Percentiles rank a stretch among this genome's conserved stretches.
phyloP scores from a whole-genome alignment of 2,113 vertebrate genomes.

The Lethenteron camtschaticum region DNA sequence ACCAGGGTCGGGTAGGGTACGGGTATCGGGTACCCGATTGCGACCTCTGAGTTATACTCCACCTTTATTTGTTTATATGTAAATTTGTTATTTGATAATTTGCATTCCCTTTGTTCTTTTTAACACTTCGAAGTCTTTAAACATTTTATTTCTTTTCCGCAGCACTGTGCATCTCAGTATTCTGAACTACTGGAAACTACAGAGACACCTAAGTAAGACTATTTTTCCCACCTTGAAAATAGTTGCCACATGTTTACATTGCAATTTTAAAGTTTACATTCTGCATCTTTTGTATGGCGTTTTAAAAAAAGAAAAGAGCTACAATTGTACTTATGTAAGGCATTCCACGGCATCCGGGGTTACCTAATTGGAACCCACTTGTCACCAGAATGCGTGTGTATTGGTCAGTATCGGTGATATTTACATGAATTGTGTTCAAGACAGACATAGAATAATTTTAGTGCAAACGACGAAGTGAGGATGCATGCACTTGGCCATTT shows the following conservation, averaged over 20 bases:
- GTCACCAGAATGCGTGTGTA: neutral
- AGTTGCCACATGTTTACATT: too few relatives aligned
- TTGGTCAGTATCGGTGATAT: too few relatives aligned
- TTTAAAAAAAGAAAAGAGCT: neutral
- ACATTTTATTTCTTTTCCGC: conserved; percentile 14
- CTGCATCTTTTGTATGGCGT: neutral
- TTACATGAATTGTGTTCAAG: too few relatives aligned
- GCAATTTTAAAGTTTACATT: neutral
- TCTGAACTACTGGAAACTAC: conserved; percentile 89
- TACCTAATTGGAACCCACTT: conserved; percentile 4
- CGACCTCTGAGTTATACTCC: neutral
- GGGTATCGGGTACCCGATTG: too few relatives aligned
- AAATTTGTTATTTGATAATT: neutral
- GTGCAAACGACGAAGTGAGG: too few relatives aligned
- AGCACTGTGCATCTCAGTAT: conserved; percentile 98
- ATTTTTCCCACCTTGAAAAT: too few relatives aligned
- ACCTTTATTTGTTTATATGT: neutral
- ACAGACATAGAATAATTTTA: too few relatives aligned
- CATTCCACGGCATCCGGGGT: neutral
- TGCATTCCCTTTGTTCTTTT: neutral
- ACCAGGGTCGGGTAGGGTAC: too few relatives aligned
- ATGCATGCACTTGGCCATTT: too few relatives aligned
- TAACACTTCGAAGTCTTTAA: too few relatives aligned
- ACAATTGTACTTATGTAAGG: neutral
- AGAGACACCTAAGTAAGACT: conserved; percentile 87